A percentile compares a stretch with the other conserved stretches of the same genome.
These are phyloP conservation scores for Tamandua tetradactyla DNA, from an alignment of 2,797 vertebrate genomes.

Conservation along the genomic window DNA sequence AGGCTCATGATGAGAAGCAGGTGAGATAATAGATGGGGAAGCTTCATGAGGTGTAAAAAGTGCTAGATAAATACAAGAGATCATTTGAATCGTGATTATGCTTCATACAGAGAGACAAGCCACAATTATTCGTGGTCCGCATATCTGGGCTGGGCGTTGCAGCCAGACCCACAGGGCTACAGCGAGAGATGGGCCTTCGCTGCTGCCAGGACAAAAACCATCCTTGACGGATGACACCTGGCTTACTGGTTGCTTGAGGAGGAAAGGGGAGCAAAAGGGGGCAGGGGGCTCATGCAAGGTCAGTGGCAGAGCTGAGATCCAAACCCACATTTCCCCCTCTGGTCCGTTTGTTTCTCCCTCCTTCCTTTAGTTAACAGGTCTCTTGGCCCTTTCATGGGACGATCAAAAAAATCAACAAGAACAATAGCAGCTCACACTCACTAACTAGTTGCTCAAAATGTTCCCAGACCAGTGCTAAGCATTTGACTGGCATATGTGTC, in stretches of 20 bases:
- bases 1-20: neutral
- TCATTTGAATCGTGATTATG: neutral
- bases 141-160: neutral
- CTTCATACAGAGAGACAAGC: neutral
- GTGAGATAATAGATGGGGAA: neutral
- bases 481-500: accelerated
- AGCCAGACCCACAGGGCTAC: neutral
- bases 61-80: neutral
- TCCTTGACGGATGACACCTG: neutral
- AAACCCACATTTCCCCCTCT: neutral
- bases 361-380: neutral
- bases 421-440: too few relatives aligned
- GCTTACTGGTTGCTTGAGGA: too few relatives aligned
- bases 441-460: neutral
- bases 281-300: neutral
- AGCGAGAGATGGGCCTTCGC: neutral
- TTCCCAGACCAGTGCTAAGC: accelerated
- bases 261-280: neutral
- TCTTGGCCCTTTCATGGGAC: neutral
- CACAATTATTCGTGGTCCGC: neutral
- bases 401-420: neutral
- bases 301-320: neutral
- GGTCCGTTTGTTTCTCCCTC: neutral
- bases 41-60: neutral
- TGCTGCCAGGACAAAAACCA: neutral